A percentile compares a stretch with the other conserved stretches of the same genome.
These are phyloP conservation scores for Chionomys nivalis DNA, from an alignment of 2,113 vertebrate species.

Conservation along the genomic window DNA sequence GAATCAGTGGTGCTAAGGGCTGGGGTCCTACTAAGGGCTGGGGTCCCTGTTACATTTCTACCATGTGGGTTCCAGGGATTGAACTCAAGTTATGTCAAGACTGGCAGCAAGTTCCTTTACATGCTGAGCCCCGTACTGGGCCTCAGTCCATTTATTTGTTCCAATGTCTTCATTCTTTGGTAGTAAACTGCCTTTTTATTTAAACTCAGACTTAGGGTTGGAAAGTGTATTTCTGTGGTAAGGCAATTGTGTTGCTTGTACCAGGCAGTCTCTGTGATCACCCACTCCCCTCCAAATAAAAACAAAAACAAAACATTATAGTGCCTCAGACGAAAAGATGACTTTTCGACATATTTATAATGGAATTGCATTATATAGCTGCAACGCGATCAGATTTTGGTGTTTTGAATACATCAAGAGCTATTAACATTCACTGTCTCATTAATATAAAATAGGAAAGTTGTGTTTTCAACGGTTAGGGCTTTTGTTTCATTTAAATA, in stretches of 20 bases:
- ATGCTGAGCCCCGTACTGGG: background rate
- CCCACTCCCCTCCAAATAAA: too few species aligned
- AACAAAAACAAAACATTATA: background rate
- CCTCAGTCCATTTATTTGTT: background rate
- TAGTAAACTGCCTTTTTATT: constrained; percentile 14
- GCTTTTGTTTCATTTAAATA: background rate
- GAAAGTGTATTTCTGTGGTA: background rate
- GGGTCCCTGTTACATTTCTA: background rate
- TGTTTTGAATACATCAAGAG: background rate
- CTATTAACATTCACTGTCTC: background rate
- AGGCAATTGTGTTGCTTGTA: background rate
- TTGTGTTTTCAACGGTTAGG: background rate
- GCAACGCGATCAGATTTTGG: background rate
- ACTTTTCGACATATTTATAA: background rate
- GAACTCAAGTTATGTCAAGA: background rate
- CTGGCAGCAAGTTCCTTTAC: background rate
- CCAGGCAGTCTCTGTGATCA: background rate
- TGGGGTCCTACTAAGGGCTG: background rate
- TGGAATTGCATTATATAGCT: background rate
- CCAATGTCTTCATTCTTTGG: background rate
- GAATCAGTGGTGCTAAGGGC: background rate
- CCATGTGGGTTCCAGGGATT: background rate
- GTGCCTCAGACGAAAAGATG: background rate
- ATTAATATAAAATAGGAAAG: background rate
- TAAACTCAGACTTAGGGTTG: background rate